Base-by-base conservation (phyloP, 1,140 invertebrate species). In the Megalonaias nervosa region DNA sequence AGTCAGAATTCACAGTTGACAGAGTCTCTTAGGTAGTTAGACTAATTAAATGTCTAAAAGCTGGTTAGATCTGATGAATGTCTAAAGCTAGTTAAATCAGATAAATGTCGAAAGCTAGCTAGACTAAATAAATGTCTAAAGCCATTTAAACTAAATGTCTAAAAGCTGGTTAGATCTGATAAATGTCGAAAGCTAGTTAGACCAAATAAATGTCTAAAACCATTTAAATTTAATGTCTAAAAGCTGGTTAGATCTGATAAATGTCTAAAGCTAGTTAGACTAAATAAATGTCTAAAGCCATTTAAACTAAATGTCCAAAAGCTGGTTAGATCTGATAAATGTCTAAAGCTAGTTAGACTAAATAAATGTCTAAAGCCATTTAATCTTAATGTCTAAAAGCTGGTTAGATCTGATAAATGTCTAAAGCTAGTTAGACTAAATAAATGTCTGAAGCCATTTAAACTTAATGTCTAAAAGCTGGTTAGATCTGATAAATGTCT, bases 1-100 rank as follows among this genome's bases (percentile, higher is more conserved):
- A 61, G 59, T 16, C 77, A 82, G 59, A 65, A 81, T 13, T 74
- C 73, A 6, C 72, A 84, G 21, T 75, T 84, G 4, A 82, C 77
- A 16, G 71, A 78, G 19, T 79, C 82, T n/a, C 72, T 86, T 48
- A 84, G 80, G 84, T 84, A 69, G 58, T 72, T 66, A 15, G 15
- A 48, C 38, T 48, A 48, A 48, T 9, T 48, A 48, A 48, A 67
- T 17, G 16, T 4, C 26, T 26, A 67, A 67, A 19, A 21, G 19
- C 3, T 66, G 26, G 17, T 26, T 3, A 16, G 66, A 62, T 19
- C 58, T 65, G 17, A 31, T 31, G 26, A 31, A 31, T 31, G 26
- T 31, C 26, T 31, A 31, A 31, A 31, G 26, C 26, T 31, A 31
- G 65, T 19, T 60, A 72, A 64, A 62, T 64, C 19, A 64, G 71